Evolutionary conservation across 1,140 invertebrate genomes (phyloP), one percentile per base, ranked within the genome.

Genomic region (Cryptotermes secundus): DNA sequence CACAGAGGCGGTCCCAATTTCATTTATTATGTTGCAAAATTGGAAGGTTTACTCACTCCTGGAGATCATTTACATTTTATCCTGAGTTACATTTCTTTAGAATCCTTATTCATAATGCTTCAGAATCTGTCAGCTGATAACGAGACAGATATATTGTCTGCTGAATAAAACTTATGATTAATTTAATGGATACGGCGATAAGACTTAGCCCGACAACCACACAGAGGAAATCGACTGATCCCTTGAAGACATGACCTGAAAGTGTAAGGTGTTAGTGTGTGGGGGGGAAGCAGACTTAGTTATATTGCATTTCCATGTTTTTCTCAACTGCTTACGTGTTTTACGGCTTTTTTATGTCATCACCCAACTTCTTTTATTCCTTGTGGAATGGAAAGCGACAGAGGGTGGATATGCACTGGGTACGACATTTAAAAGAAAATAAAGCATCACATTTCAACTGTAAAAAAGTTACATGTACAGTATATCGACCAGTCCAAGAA

Each of bases 271-370:
- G 26, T 4, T 7, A 26, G 6, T 59, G 16, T 24, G 59, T 72
- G 59, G 59, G 59, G 59, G 26, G 59, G 31, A n/a, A 72, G 59
- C 26, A 31, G 59, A 72, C 59, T 72, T 72, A 31, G 59, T 72
- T 72, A 72, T 72, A 72, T 72, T 72, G 59, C 59, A 72, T 72
- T 72, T 72, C 59, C 59, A 72, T 72, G 59, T 72, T 72, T 72
- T 31, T 72, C 59, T 72, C 59, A 72, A 72, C 59, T n/a, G 59
- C 59, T 72, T 72, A 72, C 59, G 59, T 14, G 59, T 72, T 72
- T 72, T 72, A 72, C 59, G 59, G n/a, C 59, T 72, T n/a, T 72
- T 72, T 72, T 72, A 72, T 31, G 59, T 72, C 59, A 72, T 31
- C 59, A 9, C 14, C n/a, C n/a, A 31, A n/a, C 26, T n/a, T 72